phyloP scores from a whole-genome alignment of 2,113 vertebrate species.

The Clinocottus analis region DNA sequence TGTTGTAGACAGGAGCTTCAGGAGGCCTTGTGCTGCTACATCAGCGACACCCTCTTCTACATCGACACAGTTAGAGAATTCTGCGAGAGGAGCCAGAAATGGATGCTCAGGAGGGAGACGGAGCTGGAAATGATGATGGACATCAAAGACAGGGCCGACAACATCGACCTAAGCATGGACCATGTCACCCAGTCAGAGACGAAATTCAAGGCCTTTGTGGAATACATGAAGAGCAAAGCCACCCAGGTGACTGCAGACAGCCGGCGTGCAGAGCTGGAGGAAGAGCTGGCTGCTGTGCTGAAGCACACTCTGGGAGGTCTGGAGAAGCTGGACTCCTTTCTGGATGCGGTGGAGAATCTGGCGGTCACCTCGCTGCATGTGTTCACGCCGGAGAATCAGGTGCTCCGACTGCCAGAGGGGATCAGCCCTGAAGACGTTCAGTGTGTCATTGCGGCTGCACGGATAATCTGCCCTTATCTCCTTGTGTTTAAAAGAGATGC shows the following conservation, averaged over 20 bases:
- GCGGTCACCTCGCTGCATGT: slow-evolving; percentile 77
- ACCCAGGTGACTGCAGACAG: background rate
- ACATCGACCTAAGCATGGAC: background rate
- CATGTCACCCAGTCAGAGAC: slow-evolving; percentile 27
- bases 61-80: slow-evolving; percentile 53
- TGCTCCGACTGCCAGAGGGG: slow-evolving; percentile 46
- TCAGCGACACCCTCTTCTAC: slow-evolving; percentile 55
- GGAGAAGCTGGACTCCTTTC: slow-evolving; percentile 67
- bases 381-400: slow-evolving; percentile 56
- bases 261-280: slow-evolving; percentile 56
- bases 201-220: slow-evolving; percentile 35
- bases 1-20: slow-evolving; percentile 45
- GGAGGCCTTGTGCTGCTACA: slow-evolving; percentile 46
- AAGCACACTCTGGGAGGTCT: slow-evolving; percentile 67
- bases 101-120: slow-evolving; percentile 18
- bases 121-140: slow-evolving; percentile 4
- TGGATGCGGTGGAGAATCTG: slow-evolving; percentile 81
- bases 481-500: slow-evolving; percentile 74
- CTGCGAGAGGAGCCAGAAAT: slow-evolving; percentile 29
- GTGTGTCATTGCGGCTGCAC: slow-evolving; percentile 53
- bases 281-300: slow-evolving; percentile 60
- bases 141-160: slow-evolving; percentile 51
- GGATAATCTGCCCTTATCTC: slow-evolving; percentile 61
- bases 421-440: slow-evolving; percentile 40
- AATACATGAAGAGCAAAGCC: slow-evolving; percentile 55